Conservation (phyloP, 2,888 invertebrate genomes). For the Drosophila parthenogenetica region DNA sequence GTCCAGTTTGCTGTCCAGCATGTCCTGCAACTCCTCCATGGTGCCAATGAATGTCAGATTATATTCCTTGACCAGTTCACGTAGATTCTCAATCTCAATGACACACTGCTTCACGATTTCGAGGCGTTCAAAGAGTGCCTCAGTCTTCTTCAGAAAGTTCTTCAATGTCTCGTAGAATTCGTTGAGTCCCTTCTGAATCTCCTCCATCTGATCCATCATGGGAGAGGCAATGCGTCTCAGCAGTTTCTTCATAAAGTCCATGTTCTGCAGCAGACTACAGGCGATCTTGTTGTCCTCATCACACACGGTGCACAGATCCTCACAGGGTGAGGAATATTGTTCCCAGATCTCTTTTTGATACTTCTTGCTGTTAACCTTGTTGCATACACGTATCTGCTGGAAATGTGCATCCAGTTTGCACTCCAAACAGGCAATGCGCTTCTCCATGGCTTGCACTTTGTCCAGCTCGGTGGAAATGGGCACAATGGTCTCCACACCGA, state of each 20-base stretch:
- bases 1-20: constrained; percentile 83
- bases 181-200: constrained; percentile 61
- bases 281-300: constrained; percentile 80
- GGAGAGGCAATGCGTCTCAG: constrained; percentile 77
- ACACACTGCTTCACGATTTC: constrained; percentile 79
- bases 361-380: constrained; percentile 49
- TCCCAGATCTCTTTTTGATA: constrained; percentile 60
- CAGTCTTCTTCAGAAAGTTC: constrained; percentile 62
- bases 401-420: constrained; percentile 73
- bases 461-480: constrained; percentile 63
- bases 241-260: constrained; percentile 79
- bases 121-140: constrained; percentile 72
- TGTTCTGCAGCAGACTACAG: constrained; percentile 76
- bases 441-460: constrained; percentile 63
- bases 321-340: constrained; percentile 64
- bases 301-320: constrained; percentile 79
- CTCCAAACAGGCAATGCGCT: constrained; percentile 58
- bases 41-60: constrained; percentile 72
- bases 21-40: constrained; percentile 84
- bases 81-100: constrained; percentile 69
- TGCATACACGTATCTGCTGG: constrained; percentile 60
- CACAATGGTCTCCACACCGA: constrained; percentile 64
- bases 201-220: constrained; percentile 72
- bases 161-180: constrained; percentile 68
- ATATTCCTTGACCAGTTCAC: constrained; percentile 57